Percentiles rank a stretch among this genome's conserved stretches.
These are phyloP conservation scores for Chymomyza amoena DNA, from an alignment of 2,888 invertebrate genomes.

Conservation along the genomic window DNA sequence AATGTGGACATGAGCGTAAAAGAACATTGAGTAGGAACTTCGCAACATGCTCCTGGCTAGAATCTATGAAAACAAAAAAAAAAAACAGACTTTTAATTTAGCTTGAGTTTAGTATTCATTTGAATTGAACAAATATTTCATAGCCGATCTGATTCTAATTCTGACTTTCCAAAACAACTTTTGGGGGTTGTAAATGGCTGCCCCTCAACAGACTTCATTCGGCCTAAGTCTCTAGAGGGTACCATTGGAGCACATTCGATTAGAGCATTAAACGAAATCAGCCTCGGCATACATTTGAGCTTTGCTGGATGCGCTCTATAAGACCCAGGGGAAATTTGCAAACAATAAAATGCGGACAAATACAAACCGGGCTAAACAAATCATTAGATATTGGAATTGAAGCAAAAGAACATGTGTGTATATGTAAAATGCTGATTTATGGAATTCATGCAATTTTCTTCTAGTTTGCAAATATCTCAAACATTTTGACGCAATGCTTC, in stretches of 20 bases:
- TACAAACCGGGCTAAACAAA: conserved; percentile 14
- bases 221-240: neutral
- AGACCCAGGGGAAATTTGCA: conserved; percentile 63
- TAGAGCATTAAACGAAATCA: conserved; percentile 64
- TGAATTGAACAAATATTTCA: neutral
- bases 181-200: neutral
- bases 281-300: conserved; percentile 60
- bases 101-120: neutral
- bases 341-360: conserved; percentile 43
- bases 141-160: neutral
- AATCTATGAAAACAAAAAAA: neutral
- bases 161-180: neutral
- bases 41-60: conserved; percentile 9
- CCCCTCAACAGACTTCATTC: neutral
- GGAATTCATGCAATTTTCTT: no score
- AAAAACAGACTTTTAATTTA: conserved; percentile 31
- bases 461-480: no score
- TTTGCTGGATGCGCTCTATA: conserved; percentile 24
- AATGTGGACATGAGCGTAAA: neutral
- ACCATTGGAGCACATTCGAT: conserved; percentile 40
- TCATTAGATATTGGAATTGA: conserved; percentile 29
- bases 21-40: conserved; percentile 12
- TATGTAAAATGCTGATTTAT: no score
- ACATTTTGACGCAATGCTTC: no score
- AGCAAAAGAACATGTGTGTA: neutral